Evolutionary conservation across 2,113 vertebrate genomes (phyloP), one percentile per base, ranked within the genome.

Genomic region (Pollachius pollachius): DNA sequence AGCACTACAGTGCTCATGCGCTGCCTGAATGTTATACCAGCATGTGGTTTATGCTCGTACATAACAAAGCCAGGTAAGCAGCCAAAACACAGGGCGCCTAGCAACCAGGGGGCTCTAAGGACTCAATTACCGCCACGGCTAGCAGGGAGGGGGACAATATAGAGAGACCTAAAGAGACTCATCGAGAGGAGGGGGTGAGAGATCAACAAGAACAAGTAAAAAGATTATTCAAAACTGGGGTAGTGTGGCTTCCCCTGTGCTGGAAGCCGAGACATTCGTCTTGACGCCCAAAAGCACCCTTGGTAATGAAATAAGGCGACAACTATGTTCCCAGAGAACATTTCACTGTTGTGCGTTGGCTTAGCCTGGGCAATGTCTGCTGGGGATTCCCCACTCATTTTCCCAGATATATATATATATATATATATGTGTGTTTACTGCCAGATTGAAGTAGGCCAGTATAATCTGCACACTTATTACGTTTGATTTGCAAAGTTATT

Each of bases 101-200:
- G 91, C 85, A 91, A 91, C 86, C 60, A 9, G 1, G 58, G 67
- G 77, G 84, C 91, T 91, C 89, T 70, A 78, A 90, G 88, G 90
- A 91, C 80, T 79, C 85, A 91, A 91, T 92, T 92, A 92, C 74
- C 74, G 73, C 70, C 76, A 71, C 71, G 30, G 30, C 30, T 30
- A 30, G 30, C 3, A 30, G 30, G 30, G 30, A 4, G 3, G 30
- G 30, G 30, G 30, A 30, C 30, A 30, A 30, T 63, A 37, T 34
- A 25, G 60, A 56, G 48, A 61, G 80, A 83, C 13, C 15, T 17
- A 11, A 19, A 21, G 11, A 25, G 21, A 52, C 8, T 16, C 62
- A 34, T 12, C 4, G 52, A 65, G 27, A 9, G 30, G 25, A n/a
- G 78, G 69, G 67, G 66, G 65, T 25, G 62, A 67, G 70, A 48